phyloP scores from a whole-genome alignment of 2,797 vertebrate species.

The Spinus olivaceus region DNA sequence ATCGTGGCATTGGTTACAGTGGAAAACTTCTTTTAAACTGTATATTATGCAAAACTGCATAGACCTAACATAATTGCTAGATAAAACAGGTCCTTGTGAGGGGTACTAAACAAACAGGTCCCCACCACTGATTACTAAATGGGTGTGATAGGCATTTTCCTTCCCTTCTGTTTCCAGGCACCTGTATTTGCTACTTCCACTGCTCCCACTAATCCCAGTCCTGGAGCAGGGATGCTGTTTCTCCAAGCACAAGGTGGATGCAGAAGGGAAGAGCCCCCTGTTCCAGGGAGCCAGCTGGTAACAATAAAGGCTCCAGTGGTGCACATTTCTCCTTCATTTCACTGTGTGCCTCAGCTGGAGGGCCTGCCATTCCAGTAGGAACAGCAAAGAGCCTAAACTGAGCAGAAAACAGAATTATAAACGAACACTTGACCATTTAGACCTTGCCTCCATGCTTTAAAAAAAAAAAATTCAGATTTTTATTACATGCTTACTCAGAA shows the following conservation, averaged over 20 bases:
- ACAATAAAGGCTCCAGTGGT: background rate
- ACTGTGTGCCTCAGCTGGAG: background rate
- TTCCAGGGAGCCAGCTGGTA: background rate
- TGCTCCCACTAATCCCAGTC: background rate
- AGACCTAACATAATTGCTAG: background rate
- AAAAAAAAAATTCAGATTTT: background rate
- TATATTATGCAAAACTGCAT: background rate
- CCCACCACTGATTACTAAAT: background rate
- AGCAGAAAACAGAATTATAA: background rate
- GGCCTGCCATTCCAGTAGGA: background rate
- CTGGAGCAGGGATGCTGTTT: background rate
- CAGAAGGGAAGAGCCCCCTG: background rate
- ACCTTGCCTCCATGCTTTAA: background rate
- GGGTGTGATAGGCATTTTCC: background rate
- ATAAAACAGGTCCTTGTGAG: background rate
- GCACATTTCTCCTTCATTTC: background rate
- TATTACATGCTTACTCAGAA: background rate
- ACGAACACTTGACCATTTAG: background rate
- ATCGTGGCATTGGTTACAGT: fast-evolving
- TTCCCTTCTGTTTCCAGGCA: background rate
- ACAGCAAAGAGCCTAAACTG: background rate
- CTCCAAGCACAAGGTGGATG: background rate
- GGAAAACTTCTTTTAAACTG: background rate
- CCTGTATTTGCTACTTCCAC: background rate
- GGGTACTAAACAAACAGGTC: background rate